phyloP scores from a whole-genome alignment of 2,113 vertebrate genomes.

The Notarius quadriscutis region DNA sequence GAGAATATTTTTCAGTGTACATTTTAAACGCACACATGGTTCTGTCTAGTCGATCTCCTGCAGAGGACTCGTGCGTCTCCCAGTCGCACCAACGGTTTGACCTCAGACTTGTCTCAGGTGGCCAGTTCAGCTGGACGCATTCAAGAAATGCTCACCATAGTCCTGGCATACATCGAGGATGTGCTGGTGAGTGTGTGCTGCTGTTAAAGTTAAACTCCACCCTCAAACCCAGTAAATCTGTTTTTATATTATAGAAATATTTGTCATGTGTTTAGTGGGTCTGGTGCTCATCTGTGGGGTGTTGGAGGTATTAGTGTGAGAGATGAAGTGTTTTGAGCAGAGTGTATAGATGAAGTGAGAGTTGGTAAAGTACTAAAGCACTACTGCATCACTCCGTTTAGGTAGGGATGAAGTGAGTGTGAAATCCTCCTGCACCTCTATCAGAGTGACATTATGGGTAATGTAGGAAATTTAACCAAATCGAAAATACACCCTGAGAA shows the following conservation, averaged over 20 bases:
- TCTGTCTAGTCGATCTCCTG: constrained; percentile 85
- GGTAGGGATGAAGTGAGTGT: too few relatives aligned
- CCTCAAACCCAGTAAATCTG: not conserved
- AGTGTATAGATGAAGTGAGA: not conserved
- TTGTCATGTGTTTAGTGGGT: not conserved
- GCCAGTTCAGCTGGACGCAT: constrained; percentile 82
- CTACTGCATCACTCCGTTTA: not conserved
- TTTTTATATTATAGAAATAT: not conserved
- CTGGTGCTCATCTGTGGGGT: not conserved
- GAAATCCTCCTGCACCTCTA: not conserved
- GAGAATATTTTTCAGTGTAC: not conserved
- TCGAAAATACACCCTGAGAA: not conserved
- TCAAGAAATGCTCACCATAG: constrained; percentile 90
- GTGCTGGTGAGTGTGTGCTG: constrained; percentile 82
- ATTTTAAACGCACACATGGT: not conserved
- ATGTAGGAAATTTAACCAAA: not conserved
- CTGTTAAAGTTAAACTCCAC: not conserved
- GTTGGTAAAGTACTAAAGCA: not conserved
- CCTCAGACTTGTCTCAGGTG: constrained; percentile 95
- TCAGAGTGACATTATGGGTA: not conserved
- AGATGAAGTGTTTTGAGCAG: not conserved
- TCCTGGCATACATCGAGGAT: constrained; percentile 91
- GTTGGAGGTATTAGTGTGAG: not conserved
- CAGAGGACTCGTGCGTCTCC: constrained; percentile 87
- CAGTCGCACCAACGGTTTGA: constrained; percentile 86